Percentiles rank a stretch among this genome's conserved stretches.
These are phyloP conservation scores for Subacronicta megacephala DNA, from an alignment of 2,888 invertebrate genomes.

Conservation along the genomic window DNA sequence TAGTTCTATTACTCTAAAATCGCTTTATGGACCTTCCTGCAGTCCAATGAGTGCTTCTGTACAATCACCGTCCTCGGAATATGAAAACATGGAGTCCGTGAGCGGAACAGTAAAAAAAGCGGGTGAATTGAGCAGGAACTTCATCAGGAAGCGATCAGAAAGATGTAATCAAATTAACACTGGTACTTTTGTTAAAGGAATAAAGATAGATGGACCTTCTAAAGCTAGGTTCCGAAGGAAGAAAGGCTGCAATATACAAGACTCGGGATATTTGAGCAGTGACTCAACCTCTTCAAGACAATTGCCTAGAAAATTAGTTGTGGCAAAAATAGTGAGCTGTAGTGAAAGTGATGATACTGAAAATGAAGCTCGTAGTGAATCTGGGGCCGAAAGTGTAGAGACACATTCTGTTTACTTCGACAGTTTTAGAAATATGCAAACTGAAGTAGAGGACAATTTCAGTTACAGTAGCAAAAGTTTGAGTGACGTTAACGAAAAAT, in stretches of 20 bases:
- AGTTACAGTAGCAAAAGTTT: constrained; percentile 65
- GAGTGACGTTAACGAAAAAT: constrained; percentile 63
- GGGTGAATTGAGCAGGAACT: constrained; percentile 66
- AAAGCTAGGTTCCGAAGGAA: constrained; percentile 74
- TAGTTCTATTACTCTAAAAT: constrained; percentile 68
- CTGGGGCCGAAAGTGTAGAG: constrained; percentile 96
- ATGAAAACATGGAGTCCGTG: constrained; percentile 75
- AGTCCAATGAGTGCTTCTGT: constrained; percentile 88
- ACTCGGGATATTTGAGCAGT: constrained; percentile 96
- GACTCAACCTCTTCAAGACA: constrained; percentile 92
- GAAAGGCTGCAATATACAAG: constrained; percentile 89
- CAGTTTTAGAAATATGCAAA: constrained; percentile 89
- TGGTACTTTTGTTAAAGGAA: constrained; percentile 78
- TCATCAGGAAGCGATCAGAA: constrained; percentile 64
- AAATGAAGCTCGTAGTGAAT: constrained; percentile 95
- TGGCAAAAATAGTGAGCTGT: constrained; percentile 89
- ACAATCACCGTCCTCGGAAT: constrained; percentile 86
- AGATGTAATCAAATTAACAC: constrained; percentile 72
- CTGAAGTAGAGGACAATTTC: constrained; percentile 66
- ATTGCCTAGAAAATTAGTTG: constrained; percentile 79
- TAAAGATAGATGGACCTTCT: constrained; percentile 66
- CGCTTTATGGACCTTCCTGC: constrained; percentile 70
- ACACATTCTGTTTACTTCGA: constrained; percentile 96
- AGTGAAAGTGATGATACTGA: constrained; percentile 95
- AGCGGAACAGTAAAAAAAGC: constrained; percentile 54